Evolutionary conservation across 2,113 vertebrate species (phyloP).

Genomic region (Toxotes jaculatrix): DNA sequence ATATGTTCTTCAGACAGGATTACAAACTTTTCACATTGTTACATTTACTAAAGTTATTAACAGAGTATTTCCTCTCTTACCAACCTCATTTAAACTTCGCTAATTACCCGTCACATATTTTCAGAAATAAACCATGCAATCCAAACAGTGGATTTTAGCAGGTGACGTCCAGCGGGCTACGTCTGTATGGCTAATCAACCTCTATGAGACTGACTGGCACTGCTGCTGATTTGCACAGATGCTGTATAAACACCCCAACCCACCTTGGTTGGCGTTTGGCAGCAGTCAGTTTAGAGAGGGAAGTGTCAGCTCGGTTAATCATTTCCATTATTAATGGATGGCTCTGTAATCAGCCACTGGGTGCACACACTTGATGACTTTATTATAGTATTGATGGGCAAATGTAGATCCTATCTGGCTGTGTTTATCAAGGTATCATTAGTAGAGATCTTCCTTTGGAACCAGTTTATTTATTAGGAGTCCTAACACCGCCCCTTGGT

Average conservation of each 20-base stretch:
- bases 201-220: constrained; percentile 36
- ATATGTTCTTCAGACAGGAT: background rate
- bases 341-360: constrained; percentile 44
- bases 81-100: background rate
- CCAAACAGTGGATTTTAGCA: constrained; percentile 3
- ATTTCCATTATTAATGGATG: constrained; percentile 54
- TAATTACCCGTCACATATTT: constrained; percentile 29
- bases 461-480: background rate
- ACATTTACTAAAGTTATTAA: constrained; percentile 5
- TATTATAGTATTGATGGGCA: constrained; percentile 30
- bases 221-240: constrained; percentile 56
- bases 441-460: background rate
- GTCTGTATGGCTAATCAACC: constrained; percentile 30
- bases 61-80: background rate
- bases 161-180: constrained; percentile 10
- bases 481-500: background rate
- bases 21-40: background rate
- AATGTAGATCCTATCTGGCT: constrained; percentile 6
- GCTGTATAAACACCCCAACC: constrained; percentile 48
- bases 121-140: background rate
- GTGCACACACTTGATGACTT: constrained; percentile 40
- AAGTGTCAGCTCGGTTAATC: constrained; percentile 50
- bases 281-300: constrained; percentile 34
- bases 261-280: constrained; percentile 58
- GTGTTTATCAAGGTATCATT: constrained; percentile 6